Base-by-base conservation (phyloP, 2,797 vertebrate species). In the Melanotaenia pygmaea region DNA sequence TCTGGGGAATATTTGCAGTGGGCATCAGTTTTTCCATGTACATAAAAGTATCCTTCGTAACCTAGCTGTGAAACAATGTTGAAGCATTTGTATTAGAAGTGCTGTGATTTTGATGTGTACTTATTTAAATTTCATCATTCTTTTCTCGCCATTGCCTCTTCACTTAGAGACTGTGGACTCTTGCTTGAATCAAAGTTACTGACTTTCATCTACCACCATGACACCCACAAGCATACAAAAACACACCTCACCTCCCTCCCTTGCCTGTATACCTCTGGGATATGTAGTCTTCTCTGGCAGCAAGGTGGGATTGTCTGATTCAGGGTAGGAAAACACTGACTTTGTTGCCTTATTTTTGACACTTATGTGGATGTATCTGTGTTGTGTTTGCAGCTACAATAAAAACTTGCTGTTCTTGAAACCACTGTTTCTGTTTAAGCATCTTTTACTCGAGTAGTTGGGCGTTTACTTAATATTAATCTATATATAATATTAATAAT, bases 311-410 rank as follows among this genome's bases (percentile, higher is more conserved):
- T 32, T 5, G 34, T 64, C 1, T 2, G 64, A 74, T n/a, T 37
- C 20, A 24, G 62, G 66, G 24, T 63, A 53, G 40, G 34, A 40
- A 74, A 69, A 24, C 64, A n/a, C 67, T 76, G 59, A 77, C 62
- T 79, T 73, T 72, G 65, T 84, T 84, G 72, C 86, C 86, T 87
- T 90, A 62, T 85, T 86, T 86, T 86, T 34, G 60, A 88, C 79
- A 78, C 68, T 82, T 20, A 80, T 77, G 77, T 88, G 73, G 86
- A 72, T 81, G 63, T 84, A 40, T 84, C 59, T 74, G 57, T 72
- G 51, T 84, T 79, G 57, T 87, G 79, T 86, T 84, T 74, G 59
- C 13, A 0, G 66, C 53, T 72, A 58, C 59, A 93, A 92, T 91
- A 91, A 93, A 54, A 87, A 40, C 58, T 75, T 86, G 51, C 62